Evolutionary conservation across 2,113 vertebrate genomes (phyloP), one percentile per base, ranked within the genome.

Genomic region (Carettochelys insculpta): DNA sequence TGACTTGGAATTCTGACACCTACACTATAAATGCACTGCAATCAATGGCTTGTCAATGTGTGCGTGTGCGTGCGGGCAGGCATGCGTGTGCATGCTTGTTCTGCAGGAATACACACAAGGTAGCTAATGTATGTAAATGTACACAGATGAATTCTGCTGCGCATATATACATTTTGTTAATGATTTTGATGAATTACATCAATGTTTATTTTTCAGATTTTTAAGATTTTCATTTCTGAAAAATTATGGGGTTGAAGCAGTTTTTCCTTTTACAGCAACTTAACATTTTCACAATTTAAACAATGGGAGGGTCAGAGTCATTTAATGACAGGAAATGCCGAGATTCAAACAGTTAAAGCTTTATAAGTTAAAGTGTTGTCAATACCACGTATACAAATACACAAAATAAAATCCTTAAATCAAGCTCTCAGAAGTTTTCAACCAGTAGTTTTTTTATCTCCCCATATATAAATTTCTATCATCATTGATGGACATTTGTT

Each of bases 31-130:
- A 80, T 9, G 5, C 85, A 73, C 77, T 83, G 75, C 20, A 0
- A 0, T 19, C 80, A 48, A 53, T 1, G 1, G 20, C 47, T 88
- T 2, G 0, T 31, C n/a, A 48, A 9, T 1, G 48, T 92, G 16
- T 5, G 19, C 22, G 38, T 3, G 9, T 61, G 77, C 79, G n/a
- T 17, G 48, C 14, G 48, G n/a, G n/a, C n/a, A n/a, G n/a, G n/a
- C n/a, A n/a, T n/a, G n/a, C n/a, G n/a, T n/a, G n/a, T n/a, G n/a
- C n/a, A n/a, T n/a, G n/a, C n/a, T n/a, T n/a, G n/a, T n/a, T n/a
- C n/a, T 85, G 53, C 77, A 90, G 58, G 68, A 68, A 38, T 31
- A 85, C 2, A 38, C 81, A 75, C 1, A 73, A 41, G 22, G n/a
- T 48, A 82, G 50, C 88, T 45, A 81, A 4, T 27, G 43, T 4